Evolutionary conservation across 2,113 vertebrate genomes (phyloP).

Genomic region (Corythaeola cristata): DNA sequence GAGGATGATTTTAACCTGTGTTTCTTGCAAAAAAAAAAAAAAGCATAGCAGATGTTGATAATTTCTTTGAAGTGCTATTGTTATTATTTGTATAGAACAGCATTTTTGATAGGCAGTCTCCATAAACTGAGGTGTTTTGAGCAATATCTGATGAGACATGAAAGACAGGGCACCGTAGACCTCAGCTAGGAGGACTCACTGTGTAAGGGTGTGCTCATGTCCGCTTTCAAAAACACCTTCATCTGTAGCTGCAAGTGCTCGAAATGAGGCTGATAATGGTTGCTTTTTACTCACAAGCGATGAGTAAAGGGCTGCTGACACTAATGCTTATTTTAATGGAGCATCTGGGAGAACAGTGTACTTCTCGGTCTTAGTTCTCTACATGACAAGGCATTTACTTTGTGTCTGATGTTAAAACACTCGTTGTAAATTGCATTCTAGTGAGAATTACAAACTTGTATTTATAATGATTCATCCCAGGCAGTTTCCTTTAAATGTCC

Average conservation of each 20-base stretch:
- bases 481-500: background rate
- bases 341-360: background rate
- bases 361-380: background rate
- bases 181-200: background rate
- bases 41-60: background rate
- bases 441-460: background rate
- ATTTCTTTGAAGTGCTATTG: background rate
- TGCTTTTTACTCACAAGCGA: background rate
- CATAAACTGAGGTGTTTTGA: background rate
- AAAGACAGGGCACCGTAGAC: background rate
- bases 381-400: background rate
- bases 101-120: background rate
- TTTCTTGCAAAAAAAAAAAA: background rate
- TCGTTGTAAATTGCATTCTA: background rate
- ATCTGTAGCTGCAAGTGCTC: background rate
- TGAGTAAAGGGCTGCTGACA: background rate
- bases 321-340: background rate
- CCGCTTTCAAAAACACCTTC: accelerated
- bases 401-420: background rate
- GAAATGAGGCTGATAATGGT: background rate
- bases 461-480: conserved; percentile 5
- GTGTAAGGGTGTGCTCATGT: background rate
- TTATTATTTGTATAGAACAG: background rate
- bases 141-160: background rate
- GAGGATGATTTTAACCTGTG: background rate